These are phyloP conservation scores for Acrocephalus kingi DNA, from an alignment of 2,113 vertebrate genomes.

Conservation along the genomic window DNA sequence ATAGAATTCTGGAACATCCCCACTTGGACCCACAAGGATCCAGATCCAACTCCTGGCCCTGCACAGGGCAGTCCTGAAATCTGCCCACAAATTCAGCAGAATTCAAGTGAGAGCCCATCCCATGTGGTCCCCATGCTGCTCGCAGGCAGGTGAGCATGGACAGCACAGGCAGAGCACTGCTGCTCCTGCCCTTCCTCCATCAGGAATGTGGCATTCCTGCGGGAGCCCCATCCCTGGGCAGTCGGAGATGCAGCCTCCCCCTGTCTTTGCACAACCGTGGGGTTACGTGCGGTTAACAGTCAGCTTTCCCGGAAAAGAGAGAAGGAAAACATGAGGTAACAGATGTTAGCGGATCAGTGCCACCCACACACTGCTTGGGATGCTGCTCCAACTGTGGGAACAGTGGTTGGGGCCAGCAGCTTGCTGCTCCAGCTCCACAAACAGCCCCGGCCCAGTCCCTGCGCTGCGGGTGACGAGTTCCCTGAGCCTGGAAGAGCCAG, in stretches of 20 bases:
- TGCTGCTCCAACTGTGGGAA: slow-evolving; percentile 8
- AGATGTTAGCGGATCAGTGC: slow-evolving; percentile 22
- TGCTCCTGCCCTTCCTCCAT: neutral
- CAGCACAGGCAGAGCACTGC: neutral
- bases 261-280: neutral
- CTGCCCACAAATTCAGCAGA: fast-evolving
- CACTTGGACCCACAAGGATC: neutral
- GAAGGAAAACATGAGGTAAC: slow-evolving; percentile 46
- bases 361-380: slow-evolving; percentile 35
- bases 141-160: neutral
- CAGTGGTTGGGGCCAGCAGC: neutral
- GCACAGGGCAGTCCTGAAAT: neutral
- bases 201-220: neutral
- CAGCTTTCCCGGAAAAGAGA: slow-evolving; percentile 25
- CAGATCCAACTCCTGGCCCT: neutral
- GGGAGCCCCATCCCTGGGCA: neutral
- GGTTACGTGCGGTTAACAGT: slow-evolving; percentile 35
- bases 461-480: neutral
- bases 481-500: neutral
- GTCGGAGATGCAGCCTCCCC: neutral
- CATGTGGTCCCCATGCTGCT: fast-evolving
- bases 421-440: neutral
- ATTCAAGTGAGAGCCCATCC: fast-evolving
- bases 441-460: neutral
- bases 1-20: neutral